Evolutionary conservation across 2,888 invertebrate genomes (phyloP).

Genomic region (Mythimna lalbum): DNA sequence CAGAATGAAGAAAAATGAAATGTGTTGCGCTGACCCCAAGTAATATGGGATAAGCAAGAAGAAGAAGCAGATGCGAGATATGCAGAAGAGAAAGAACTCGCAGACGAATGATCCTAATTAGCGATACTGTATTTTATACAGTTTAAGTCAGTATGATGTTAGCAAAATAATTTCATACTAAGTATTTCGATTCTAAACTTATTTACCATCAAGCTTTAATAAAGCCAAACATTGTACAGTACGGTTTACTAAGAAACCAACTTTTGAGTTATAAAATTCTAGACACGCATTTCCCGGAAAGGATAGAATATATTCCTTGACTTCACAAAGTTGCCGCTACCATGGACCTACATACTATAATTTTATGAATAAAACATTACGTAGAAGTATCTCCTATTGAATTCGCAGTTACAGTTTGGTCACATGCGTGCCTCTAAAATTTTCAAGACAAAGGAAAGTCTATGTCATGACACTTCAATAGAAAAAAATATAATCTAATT

Average conservation of each 20-base stretch:
- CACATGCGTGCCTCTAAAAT: not conserved
- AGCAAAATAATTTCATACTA: too few relatives aligned
- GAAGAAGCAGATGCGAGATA: not conserved
- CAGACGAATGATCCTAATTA: too few relatives aligned
- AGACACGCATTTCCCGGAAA: slow-evolving; percentile 5
- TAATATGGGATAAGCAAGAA: too few relatives aligned
- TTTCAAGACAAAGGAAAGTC: not conserved
- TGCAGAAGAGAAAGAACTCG: not conserved
- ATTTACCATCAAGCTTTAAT: not conserved
- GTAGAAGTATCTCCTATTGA: not conserved
- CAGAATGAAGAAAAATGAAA: too few relatives aligned
- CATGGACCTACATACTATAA: not conserved
- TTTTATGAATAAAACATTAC: not conserved
- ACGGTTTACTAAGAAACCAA: not conserved
- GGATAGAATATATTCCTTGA: slow-evolving; percentile 6
- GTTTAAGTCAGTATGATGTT: too few relatives aligned
- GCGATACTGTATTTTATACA: too few relatives aligned
- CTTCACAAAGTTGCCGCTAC: not conserved
- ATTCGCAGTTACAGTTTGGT: not conserved
- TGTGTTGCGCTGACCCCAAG: too few relatives aligned
- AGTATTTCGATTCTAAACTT: not conserved
- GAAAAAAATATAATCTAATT: not conserved
- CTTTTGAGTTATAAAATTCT: not conserved
- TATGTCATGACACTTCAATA: not conserved
- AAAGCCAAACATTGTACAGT: not conserved